Evolutionary conservation across 1,140 invertebrate species (phyloP).

Genomic region (Drosophila bocki): DNA sequence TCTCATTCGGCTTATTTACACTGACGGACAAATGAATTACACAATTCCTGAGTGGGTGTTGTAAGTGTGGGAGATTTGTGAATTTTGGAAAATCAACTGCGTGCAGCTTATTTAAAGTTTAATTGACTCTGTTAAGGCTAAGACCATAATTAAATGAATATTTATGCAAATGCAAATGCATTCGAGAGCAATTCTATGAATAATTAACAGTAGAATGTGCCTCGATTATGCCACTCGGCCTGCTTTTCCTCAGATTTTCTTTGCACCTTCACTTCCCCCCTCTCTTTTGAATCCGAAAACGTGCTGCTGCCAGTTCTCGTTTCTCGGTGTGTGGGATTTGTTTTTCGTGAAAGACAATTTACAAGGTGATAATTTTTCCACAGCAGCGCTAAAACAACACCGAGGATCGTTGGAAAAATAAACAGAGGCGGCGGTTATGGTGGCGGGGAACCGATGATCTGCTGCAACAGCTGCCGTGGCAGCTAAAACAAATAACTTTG

Average conservation of each 20-base stretch:
- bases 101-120: conserved; percentile 62
- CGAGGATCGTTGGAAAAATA: conserved; percentile 67
- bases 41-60: conserved; percentile 22
- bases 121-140: conserved; percentile 66
- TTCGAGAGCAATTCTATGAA: conserved; percentile 33
- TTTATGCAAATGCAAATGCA: conserved; percentile 62
- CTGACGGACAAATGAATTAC: conserved; percentile 62
- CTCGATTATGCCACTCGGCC: conserved; percentile 8
- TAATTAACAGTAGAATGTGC: conserved; percentile 16
- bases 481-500: conserved; percentile 70
- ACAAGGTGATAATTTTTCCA: conserved; percentile 59
- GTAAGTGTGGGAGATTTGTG: conserved; percentile 25
- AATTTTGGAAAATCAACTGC: conserved; percentile 41
- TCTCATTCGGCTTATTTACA: conserved; percentile 54
- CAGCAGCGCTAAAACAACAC: conserved; percentile 44
- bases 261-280: conserved; percentile 1
- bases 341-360: conserved; percentile 51
- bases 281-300: conserved; percentile 1
- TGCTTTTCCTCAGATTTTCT: conserved; percentile 5
- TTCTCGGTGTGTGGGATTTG: conserved; percentile 50
- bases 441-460: conserved; percentile 1
- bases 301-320: conserved; percentile 26
- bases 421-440: conserved; percentile 22
- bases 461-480: conserved; percentile 63
- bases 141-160: conserved; percentile 69